phyloP scores from a whole-genome alignment of 2,888 invertebrate genomes.

The Nudaria mundana region DNA sequence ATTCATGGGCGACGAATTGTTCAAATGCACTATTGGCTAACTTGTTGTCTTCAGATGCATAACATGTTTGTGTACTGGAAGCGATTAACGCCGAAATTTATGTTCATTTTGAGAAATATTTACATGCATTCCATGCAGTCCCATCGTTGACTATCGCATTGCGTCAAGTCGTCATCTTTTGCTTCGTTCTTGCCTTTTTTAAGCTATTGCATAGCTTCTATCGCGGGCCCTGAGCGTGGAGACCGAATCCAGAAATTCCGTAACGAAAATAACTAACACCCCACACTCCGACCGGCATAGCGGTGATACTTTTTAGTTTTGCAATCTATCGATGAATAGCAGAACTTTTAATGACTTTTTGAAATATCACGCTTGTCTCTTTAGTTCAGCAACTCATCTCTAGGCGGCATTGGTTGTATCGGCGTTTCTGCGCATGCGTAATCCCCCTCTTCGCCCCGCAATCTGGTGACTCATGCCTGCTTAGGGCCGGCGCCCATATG shows the following conservation, averaged over 20 bases:
- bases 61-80: background rate
- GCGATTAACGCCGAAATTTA: background rate
- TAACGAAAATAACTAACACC: conserved; percentile 2
- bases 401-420: conserved; percentile 7
- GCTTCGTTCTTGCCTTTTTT: too few relatives aligned
- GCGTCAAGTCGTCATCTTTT: background rate
- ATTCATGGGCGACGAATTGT: too few relatives aligned
- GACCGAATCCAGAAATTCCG: background rate
- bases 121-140: background rate
- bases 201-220: too few relatives aligned
- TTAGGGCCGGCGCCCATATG: too few relatives aligned
- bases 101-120: background rate
- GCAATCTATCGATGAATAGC: conserved; percentile 3
- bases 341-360: conserved; percentile 3
- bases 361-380: conserved; percentile 8
- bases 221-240: too few relatives aligned
- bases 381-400: conserved; percentile 10
- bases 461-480: conserved; percentile 5
- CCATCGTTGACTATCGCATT: background rate
- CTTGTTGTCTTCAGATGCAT: background rate
- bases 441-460: background rate
- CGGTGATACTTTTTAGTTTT: conserved; percentile 3
- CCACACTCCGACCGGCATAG: background rate
- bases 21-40: background rate
- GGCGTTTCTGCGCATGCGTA: conserved; percentile 2